Base-by-base conservation (phyloP, 2,113 vertebrate species). In the Actinemys pallida region DNA sequence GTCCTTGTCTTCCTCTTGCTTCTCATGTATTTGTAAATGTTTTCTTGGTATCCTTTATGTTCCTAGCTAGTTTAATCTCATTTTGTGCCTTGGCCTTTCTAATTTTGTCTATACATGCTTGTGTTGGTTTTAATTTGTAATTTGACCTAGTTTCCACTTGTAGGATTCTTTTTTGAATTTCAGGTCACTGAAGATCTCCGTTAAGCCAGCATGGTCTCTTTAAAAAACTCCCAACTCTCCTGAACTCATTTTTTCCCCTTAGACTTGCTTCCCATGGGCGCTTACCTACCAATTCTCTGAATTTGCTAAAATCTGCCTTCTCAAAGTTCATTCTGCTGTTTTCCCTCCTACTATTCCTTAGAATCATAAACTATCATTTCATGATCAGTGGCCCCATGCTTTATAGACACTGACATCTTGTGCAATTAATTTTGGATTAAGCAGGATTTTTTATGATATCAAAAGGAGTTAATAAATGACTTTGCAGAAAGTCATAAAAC, bases 361-460 rank as follows among this genome's bases (percentile, higher is more conserved):
- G 35, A 69, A n/a, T n/a, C 35, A n/a, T 69, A 69, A 69, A n/a
- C 62, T 62, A 35, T 69, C 35, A 69, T 69, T n/a, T 69, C 62
- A 69, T n/a, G 62, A 69, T n/a, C 35, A 69, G 35, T 11, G 14
- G 50, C 35, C 22, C 56, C 8, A 10, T 22, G 12, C 42, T 57
- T 17, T 45, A 35, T 0, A 0, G 29, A 87, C 2, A 3, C 49
- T 49, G 14, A 10, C 14, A 10, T 45, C 80, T 72, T 1, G 1
- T 10, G 52, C 39, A 80, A 16, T 20, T 17, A 53, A 22, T 20
- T 11, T 3, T 76, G 84, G 81, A 53, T 72, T 62, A 80, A 10
- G 82, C 81, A 22, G 24, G 12, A n/a, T 57, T 47, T 59, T 20
- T 19, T 54, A 50, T 88, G 92, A 84, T n/a, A 7, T 1, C 5